These are phyloP conservation scores for Psittacara wagleri DNA, from an alignment of 2,113 vertebrate genomes.

Conservation along the genomic window DNA sequence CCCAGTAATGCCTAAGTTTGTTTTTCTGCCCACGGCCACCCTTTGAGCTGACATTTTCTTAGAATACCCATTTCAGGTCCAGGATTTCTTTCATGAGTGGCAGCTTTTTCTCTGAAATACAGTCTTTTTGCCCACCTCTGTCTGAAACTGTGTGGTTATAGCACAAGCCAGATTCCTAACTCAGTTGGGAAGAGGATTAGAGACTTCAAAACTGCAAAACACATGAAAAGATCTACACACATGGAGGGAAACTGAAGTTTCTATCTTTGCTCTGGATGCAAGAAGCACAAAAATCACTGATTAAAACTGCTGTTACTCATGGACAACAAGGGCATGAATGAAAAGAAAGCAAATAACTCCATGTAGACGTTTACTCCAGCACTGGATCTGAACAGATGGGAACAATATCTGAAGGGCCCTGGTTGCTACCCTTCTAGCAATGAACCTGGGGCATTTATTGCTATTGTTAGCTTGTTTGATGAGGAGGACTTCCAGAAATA, in stretches of 20 bases:
- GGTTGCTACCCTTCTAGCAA: not conserved
- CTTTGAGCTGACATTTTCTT: not conserved
- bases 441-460: not conserved
- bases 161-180: not conserved
- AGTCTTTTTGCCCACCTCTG: not conserved
- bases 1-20: not conserved
- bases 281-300: accelerated
- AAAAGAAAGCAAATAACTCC: not conserved
- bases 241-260: not conserved
- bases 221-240: accelerated
- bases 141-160: not conserved
- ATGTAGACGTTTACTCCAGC: not conserved
- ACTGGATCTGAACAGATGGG: not conserved
- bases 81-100: not conserved
- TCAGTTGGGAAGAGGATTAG: not conserved
- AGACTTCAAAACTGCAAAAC: not conserved
- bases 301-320: not conserved
- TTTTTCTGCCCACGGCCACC: not conserved
- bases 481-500: constrained; percentile 26
- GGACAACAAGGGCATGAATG: not conserved
- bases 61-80: not conserved
- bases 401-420: not conserved
- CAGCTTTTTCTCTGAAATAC: not conserved
- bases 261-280: not conserved
- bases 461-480: constrained; percentile 9